Evolutionary conservation across 2,888 invertebrate genomes (phyloP).

Genomic region (Rhagium mordax): DNA sequence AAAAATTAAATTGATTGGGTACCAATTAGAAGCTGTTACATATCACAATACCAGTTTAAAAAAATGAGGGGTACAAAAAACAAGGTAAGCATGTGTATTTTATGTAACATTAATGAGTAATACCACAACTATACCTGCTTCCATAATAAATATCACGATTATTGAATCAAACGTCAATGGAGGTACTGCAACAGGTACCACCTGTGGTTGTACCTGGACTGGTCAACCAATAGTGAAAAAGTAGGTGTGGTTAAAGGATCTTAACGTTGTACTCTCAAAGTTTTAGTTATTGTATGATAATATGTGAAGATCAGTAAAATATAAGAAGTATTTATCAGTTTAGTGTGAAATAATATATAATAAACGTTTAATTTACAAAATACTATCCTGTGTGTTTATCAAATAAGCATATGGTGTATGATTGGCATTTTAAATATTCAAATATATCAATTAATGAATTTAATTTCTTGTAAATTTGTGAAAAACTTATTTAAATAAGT

Average conservation of each 20-base stretch:
- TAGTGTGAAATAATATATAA: conserved; percentile 70
- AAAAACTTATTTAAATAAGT: conserved; percentile 42
- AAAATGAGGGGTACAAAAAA: conserved; percentile 11
- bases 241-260: conserved; percentile 59
- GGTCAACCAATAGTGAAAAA: conserved; percentile 57
- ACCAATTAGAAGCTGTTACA: not conserved
- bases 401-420: conserved; percentile 64
- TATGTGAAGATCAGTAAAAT: conserved; percentile 67
- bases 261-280: conserved; percentile 63
- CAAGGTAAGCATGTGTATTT: not conserved
- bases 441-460: conserved; percentile 39
- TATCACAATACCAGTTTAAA: not conserved
- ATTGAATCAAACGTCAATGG: conserved; percentile 41
- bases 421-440: conserved; percentile 59
- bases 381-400: conserved; percentile 64
- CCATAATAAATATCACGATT: conserved; percentile 35
- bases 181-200: conserved; percentile 44
- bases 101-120: conserved; percentile 16
- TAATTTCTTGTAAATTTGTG: conserved; percentile 46
- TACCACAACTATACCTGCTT: conserved; percentile 13
- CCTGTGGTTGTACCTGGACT: conserved; percentile 47
- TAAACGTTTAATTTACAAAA: conserved; percentile 69
- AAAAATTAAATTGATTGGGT: not conserved
- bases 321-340: conserved; percentile 68
- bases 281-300: conserved; percentile 66